Percentiles rank a stretch among this genome's conserved stretches.
phyloP scores from a whole-genome alignment of 2,797 vertebrate species.

The Gymnopithys bicolor region DNA sequence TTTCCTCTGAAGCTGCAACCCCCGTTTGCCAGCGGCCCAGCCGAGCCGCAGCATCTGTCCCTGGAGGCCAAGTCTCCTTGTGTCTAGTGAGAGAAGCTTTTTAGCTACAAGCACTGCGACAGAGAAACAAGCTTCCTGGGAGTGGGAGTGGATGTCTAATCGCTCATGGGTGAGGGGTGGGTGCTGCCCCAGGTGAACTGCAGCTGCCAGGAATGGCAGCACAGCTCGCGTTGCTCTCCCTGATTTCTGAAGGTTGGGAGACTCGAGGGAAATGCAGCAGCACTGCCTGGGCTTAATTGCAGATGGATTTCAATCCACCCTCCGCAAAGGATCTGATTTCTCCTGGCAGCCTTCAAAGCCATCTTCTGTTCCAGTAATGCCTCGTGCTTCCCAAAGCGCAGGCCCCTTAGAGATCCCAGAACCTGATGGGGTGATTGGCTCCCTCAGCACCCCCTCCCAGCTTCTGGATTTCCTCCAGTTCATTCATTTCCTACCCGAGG shows the following conservation, averaged over 20 bases:
- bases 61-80: neutral
- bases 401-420: neutral
- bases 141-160: neutral
- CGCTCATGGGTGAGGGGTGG: accelerated
- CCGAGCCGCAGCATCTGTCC: neutral
- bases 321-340: neutral
- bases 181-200: neutral
- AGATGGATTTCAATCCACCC: neutral
- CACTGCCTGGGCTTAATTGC: neutral
- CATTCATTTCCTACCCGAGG: neutral
- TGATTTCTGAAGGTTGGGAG: neutral
- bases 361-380: slow-evolving; percentile 16
- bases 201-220: accelerated
- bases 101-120: neutral
- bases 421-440: neutral
- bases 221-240: accelerated
- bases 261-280: neutral
- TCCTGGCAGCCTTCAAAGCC: neutral
- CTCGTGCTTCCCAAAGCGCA: neutral
- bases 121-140: neutral
- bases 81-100: neutral
- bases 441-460: neutral
- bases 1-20: neutral
- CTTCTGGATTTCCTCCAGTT: neutral
- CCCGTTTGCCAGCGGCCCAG: accelerated